A percentile compares a stretch with the other conserved stretches of the same genome.
phyloP scores from a whole-genome alignment of 2,113 vertebrate genomes.

The Ammodytes dubius region DNA sequence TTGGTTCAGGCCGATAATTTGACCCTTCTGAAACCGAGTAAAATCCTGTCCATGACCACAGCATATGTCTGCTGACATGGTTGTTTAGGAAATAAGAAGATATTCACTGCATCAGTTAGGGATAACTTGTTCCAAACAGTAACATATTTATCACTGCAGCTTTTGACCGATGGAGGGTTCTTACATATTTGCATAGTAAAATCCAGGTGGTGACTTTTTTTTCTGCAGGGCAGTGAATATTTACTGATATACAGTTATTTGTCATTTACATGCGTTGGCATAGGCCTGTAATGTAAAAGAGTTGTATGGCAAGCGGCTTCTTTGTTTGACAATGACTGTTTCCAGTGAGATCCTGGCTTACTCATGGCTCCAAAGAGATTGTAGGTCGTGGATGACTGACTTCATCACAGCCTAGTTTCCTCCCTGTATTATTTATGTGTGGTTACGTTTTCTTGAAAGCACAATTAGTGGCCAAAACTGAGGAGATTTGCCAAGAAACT shows the following conservation, averaged over 20 bases:
- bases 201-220: too few species aligned
- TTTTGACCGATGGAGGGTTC: too few species aligned
- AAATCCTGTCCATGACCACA: too few species aligned
- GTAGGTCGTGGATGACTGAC: constrained; percentile 60
- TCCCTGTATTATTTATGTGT: constrained; percentile 67
- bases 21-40: too few species aligned
- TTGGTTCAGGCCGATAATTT: too few species aligned
- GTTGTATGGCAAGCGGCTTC: constrained; percentile 30
- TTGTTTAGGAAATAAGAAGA: too few species aligned
- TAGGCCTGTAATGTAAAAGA: constrained; percentile 1
- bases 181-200: too few species aligned
- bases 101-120: too few species aligned
- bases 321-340: constrained; percentile 45
- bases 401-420: constrained; percentile 70
- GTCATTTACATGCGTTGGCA: constrained; percentile 10
- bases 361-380: constrained; percentile 47
- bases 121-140: too few species aligned
- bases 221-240: too few species aligned
- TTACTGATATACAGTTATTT: background rate
- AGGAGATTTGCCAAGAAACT: constrained; percentile 75
- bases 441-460: constrained; percentile 67
- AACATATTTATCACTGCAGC: too few species aligned
- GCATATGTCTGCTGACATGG: too few species aligned
- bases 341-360: constrained; percentile 32
- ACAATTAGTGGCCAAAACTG: constrained; percentile 71